Evolutionary conservation across 2,888 invertebrate genomes (phyloP).

Genomic region (Acrocyrtus sp.): DNA sequence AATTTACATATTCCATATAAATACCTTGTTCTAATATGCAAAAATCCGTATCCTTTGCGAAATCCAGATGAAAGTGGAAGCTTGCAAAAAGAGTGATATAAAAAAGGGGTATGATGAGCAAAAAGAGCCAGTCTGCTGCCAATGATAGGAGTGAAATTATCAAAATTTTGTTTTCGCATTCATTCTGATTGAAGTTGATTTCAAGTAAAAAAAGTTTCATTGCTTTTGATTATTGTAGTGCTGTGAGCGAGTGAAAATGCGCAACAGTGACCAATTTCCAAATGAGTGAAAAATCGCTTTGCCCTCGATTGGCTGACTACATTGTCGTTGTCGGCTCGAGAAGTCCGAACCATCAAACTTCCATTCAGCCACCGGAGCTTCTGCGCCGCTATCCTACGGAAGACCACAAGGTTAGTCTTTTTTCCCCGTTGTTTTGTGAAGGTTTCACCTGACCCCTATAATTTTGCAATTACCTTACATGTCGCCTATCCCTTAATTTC

Average conservation of each 20-base stretch:
- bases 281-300: slow-evolving; percentile 66
- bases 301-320: slow-evolving; percentile 81
- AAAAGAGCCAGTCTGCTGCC: too few species aligned
- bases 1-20: too few species aligned
- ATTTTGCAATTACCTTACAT: slow-evolving; percentile 96
- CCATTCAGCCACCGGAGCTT: slow-evolving; percentile 87
- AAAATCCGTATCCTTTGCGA: too few species aligned
- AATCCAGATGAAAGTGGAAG: too few species aligned
- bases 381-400: slow-evolving; percentile 94
- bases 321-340: slow-evolving; percentile 95
- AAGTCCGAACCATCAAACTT: slow-evolving; percentile 72
- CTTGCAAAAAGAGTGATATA: too few species aligned
- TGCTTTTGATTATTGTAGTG: slow-evolving; percentile 18
- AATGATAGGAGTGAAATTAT: too few species aligned
- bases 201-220: too few species aligned
- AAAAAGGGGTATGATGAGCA: too few species aligned
- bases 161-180: too few species aligned
- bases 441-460: slow-evolving; percentile 68
- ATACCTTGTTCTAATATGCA: too few species aligned
- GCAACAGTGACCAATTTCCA: slow-evolving; percentile 38
- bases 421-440: background rate
- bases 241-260: slow-evolving; percentile 47
- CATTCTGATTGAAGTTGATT: too few species aligned
- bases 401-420: slow-evolving; percentile 78
- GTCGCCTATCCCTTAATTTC: slow-evolving; percentile 92